Evolutionary conservation across 2,797 vertebrate species (phyloP).

Genomic region (Melanotaenia pygmaea): DNA sequence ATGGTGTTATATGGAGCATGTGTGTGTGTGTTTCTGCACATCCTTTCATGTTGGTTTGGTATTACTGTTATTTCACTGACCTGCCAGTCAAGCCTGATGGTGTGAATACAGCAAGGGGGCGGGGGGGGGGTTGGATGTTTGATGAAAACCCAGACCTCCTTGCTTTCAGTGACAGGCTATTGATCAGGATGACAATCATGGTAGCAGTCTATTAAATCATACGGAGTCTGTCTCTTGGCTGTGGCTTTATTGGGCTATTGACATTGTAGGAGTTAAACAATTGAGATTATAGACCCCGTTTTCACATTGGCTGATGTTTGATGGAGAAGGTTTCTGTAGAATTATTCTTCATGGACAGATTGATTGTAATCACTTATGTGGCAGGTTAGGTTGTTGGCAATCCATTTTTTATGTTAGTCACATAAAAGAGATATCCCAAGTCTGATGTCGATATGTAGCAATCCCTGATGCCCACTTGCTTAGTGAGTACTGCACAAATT

Average conservation of each 20-base stretch:
- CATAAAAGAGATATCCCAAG: not conserved
- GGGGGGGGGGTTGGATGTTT: constrained; percentile 43
- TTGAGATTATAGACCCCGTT: constrained; percentile 43
- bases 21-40: constrained; percentile 11
- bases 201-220: constrained; percentile 73
- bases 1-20: not conserved
- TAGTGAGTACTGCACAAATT: too few species aligned
- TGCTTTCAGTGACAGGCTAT: constrained; percentile 68
- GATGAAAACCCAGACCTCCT: constrained; percentile 58
- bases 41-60: constrained; percentile 26
- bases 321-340: constrained; percentile 14
- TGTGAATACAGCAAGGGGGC: constrained; percentile 32
- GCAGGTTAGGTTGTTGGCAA: constrained; percentile 17
- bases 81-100: constrained; percentile 26
- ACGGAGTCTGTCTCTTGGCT: constrained; percentile 52
- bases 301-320: constrained; percentile 29
- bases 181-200: constrained; percentile 70
- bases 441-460: too few species aligned
- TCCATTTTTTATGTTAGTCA: constrained; percentile 18
- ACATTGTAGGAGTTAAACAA: constrained; percentile 56
- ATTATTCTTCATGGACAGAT: constrained; percentile 9
- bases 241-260: constrained; percentile 61
- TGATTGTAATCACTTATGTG: constrained; percentile 13
- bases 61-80: constrained; percentile 38
- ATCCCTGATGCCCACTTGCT: too few species aligned